Conservation (phyloP, 1,140 invertebrate species). For the Hylyphantes graminicola region DNA sequence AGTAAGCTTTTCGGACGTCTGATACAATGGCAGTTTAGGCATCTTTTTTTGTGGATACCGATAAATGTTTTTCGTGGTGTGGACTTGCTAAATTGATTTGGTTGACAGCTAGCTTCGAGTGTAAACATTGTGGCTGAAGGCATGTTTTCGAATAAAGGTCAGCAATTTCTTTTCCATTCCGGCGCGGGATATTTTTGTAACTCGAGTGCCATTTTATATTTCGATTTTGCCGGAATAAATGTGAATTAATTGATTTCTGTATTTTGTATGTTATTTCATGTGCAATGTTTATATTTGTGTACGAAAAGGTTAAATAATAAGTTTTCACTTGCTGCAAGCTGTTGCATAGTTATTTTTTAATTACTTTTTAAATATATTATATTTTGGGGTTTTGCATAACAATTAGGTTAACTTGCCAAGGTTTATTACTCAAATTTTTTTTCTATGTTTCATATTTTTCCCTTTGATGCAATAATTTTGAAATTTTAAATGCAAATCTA, state of each 20-base stretch:
- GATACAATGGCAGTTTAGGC: slow-evolving; percentile 55
- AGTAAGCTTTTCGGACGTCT: slow-evolving; percentile 55
- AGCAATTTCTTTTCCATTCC: slow-evolving; percentile 23
- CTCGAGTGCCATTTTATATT: slow-evolving; percentile 36
- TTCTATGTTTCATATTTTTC: too few species aligned
- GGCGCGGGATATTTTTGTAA: slow-evolving; percentile 7
- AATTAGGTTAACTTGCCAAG: too few species aligned
- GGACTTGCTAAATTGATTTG: neutral
- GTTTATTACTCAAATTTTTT: too few species aligned
- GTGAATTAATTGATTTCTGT: slow-evolving; percentile 4
- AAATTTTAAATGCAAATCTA: too few species aligned
- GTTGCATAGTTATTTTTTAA: too few species aligned
- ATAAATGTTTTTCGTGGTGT: slow-evolving; percentile 4
- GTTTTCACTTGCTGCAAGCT: too few species aligned
- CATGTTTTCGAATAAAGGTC: slow-evolving; percentile 58
- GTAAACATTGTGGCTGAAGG: slow-evolving; percentile 16
- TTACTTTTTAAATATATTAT: too few species aligned
- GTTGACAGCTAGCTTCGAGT: slow-evolving; percentile 26
- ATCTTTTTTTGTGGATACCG: slow-evolving; percentile 16
- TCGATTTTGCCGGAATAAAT: slow-evolving; percentile 8
- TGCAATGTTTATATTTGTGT: too few species aligned
- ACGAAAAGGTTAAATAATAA: too few species aligned
- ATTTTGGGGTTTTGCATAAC: too few species aligned
- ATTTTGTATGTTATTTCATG: too few species aligned
- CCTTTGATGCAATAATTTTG: too few species aligned